Evolutionary conservation across 2,797 vertebrate species (phyloP).

Genomic region (Choloepus didactylus): DNA sequence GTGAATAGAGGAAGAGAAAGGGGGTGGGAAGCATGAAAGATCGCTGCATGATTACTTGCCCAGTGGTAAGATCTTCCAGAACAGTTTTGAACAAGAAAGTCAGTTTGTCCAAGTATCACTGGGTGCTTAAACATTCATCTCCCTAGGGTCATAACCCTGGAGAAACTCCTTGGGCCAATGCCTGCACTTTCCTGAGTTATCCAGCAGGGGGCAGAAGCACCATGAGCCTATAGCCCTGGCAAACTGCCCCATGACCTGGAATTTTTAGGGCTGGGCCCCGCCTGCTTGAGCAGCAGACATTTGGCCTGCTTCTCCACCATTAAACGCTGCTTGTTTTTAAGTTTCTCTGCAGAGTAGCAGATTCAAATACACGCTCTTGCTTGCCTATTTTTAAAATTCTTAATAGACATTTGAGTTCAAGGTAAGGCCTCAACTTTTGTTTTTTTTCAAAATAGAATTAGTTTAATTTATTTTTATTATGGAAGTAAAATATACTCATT

Average conservation of each 20-base stretch:
- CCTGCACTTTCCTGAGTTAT: not conserved
- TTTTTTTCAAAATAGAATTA: not conserved
- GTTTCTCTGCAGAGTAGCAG: constrained; percentile 39
- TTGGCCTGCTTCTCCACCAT: constrained; percentile 48
- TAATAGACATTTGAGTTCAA: constrained; percentile 50
- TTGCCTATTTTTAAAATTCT: constrained; percentile 53
- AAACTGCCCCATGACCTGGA: constrained; percentile 45
- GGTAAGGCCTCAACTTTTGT: not conserved
- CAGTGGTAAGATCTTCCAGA: not conserved
- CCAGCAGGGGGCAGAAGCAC: constrained; percentile 72
- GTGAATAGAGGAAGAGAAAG: not conserved
- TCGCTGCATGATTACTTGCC: not conserved
- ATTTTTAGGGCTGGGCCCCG: constrained; percentile 25
- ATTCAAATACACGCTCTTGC: constrained; percentile 37
- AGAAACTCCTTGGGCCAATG: not conserved
- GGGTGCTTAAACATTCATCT: not conserved
- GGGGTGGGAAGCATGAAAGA: not conserved
- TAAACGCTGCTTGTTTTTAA: constrained; percentile 61
- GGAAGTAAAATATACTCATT: constrained; percentile 44
- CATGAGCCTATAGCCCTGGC: not conserved
- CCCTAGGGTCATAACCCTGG: not conserved
- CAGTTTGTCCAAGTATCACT: constrained; percentile 9
- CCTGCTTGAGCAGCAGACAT: not conserved
- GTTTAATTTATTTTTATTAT: not conserved
- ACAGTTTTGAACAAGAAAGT: constrained; percentile 50